Evolutionary conservation across 2,888 invertebrate genomes (phyloP).

Genomic region (Abrostola tripartita): DNA sequence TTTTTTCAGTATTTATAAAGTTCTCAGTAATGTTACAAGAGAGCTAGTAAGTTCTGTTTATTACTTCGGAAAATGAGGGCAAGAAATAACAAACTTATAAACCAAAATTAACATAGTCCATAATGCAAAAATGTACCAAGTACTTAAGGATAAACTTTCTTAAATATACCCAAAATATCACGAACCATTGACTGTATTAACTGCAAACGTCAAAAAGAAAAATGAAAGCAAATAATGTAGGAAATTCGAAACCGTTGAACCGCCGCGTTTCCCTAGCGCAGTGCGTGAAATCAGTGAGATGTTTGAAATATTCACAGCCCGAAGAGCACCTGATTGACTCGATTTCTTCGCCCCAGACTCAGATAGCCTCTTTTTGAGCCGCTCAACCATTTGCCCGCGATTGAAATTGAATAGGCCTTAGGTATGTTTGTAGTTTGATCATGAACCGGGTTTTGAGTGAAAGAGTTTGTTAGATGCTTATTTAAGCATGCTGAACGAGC

Average conservation of each 20-base stretch:
- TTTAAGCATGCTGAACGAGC: not conserved
- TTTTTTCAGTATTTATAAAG: no score
- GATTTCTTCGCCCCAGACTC: constrained; percentile 16
- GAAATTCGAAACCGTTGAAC: not conserved
- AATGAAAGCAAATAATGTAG: not conserved
- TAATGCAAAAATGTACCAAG: no score
- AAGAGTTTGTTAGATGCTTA: constrained; percentile 6
- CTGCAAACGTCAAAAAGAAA: not conserved
- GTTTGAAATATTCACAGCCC: constrained; percentile 47
- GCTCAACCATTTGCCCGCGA: constrained; percentile 29
- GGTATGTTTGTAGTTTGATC: constrained; percentile 15
- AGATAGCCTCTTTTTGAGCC: constrained; percentile 25
- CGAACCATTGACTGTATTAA: not conserved
- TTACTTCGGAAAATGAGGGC: no score
- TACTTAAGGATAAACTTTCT: no score
- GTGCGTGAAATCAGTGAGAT: constrained; percentile 30
- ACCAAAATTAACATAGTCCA: no score
- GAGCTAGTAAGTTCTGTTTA: no score
- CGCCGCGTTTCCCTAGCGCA: constrained; percentile 6
- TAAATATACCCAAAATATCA: not conserved
- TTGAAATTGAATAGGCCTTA: constrained; percentile 43
- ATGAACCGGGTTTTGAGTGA: constrained; percentile 10
- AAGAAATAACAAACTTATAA: no score
- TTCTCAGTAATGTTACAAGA: no score
- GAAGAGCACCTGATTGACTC: constrained; percentile 53